phyloP scores from a whole-genome alignment of 2,888 invertebrate genomes.

The Eupithecia dodoneata region DNA sequence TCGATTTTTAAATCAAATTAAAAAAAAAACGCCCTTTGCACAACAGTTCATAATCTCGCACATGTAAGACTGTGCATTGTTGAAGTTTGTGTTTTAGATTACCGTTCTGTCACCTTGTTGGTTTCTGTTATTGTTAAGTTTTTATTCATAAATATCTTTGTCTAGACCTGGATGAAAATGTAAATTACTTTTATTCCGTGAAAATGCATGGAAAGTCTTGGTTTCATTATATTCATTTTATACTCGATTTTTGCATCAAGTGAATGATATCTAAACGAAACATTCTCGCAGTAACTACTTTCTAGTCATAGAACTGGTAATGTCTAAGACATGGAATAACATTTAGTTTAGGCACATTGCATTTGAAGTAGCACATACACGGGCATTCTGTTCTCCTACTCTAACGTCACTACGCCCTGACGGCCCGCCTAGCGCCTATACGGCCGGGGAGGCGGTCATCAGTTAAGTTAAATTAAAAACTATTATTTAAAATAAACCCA shows the following conservation, averaged over 20 bases:
- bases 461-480: too few relatives aligned
- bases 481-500: too few relatives aligned
- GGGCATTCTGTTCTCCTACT: not conserved
- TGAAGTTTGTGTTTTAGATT: too few relatives aligned
- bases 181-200: not conserved
- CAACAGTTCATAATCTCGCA: too few relatives aligned
- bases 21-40: too few relatives aligned
- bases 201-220: not conserved
- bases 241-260: not conserved
- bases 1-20: too few relatives aligned
- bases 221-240: not conserved
- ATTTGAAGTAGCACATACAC: not conserved
- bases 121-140: too few relatives aligned
- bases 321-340: slow-evolving; percentile 32
- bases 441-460: too few relatives aligned
- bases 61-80: too few relatives aligned
- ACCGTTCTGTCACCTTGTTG: too few relatives aligned
- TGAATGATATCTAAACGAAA: not conserved
- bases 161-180: not conserved
- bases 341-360: slow-evolving; percentile 24
- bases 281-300: slow-evolving; percentile 8
- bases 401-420: not conserved
- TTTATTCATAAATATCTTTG: too few relatives aligned
- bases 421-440: too few relatives aligned
- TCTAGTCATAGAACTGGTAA: slow-evolving; percentile 11